Evolutionary conservation across 2,113 vertebrate genomes (phyloP).

Genomic region (Microcebus lehilahytsara): DNA sequence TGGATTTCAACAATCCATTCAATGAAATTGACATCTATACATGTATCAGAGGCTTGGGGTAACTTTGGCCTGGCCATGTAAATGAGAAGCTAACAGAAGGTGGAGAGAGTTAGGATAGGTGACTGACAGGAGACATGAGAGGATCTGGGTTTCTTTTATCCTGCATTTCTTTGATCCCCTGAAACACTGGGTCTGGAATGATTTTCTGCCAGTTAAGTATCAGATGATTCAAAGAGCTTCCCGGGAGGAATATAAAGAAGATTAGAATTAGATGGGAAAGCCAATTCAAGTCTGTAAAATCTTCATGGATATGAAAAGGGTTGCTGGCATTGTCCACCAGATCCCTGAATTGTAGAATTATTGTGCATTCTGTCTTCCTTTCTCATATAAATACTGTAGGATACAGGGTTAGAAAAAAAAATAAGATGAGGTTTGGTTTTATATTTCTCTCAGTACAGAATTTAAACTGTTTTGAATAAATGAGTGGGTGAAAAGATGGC

Average conservation of each 20-base stretch:
- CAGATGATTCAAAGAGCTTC: not conserved
- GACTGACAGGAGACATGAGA: not conserved
- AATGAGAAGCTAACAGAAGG: not conserved
- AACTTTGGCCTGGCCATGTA: not conserved
- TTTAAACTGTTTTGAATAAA: not conserved
- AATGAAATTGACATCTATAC: not conserved
- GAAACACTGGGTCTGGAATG: not conserved
- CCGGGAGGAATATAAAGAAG: not conserved
- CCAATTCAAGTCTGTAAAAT: not conserved
- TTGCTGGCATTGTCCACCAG: not conserved
- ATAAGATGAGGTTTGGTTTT: not conserved
- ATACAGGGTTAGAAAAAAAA: not conserved
- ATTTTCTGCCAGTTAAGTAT: not conserved
- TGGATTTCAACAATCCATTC: not conserved
- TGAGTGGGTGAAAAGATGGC: not conserved
- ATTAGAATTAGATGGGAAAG: not conserved
- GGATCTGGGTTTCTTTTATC: not conserved
- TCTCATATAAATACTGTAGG: not conserved
- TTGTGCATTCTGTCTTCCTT: not conserved
- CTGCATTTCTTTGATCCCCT: constrained; percentile 29
- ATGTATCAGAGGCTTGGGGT: not conserved
- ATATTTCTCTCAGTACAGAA: not conserved
- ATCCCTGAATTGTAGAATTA: not conserved
- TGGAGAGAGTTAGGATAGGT: not conserved
- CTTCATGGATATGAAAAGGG: not conserved